A percentile compares a stretch with the other conserved stretches of the same genome.
phyloP scores from a whole-genome alignment of 2,797 vertebrate species.

The Smutsia temminckii region DNA sequence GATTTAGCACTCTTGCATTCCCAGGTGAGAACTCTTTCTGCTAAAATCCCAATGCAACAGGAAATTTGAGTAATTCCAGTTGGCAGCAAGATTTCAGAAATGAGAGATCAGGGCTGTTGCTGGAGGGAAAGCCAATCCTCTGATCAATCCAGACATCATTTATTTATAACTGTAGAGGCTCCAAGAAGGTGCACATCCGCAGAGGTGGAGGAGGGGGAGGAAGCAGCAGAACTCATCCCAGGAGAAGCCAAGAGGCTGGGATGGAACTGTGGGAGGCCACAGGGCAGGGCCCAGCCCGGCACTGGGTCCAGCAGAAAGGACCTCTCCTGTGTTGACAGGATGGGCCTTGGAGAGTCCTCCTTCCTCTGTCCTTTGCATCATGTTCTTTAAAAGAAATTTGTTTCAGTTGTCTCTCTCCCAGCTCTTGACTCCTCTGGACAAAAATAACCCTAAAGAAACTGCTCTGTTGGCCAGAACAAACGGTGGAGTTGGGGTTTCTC shows the following conservation, averaged over 20 bases:
- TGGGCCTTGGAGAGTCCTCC: constrained; percentile 34
- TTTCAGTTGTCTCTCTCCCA: constrained; percentile 34
- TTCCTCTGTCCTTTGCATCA: constrained; percentile 44
- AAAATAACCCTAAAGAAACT: constrained; percentile 66
- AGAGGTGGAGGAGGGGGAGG: background rate
- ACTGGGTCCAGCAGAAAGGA: background rate
- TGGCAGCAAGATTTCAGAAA: constrained; percentile 64
- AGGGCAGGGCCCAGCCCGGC: background rate
- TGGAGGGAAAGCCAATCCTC: constrained; percentile 71
- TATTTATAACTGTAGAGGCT: constrained; percentile 73
- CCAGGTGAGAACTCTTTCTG: background rate
- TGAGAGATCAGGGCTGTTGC: constrained; percentile 71
- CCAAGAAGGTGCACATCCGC: constrained; percentile 44
- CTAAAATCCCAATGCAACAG: background rate
- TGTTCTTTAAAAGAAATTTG: constrained; percentile 53
- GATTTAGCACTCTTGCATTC: background rate
- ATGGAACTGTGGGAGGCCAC: background rate
- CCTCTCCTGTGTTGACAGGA: constrained; percentile 59
- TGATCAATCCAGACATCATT: constrained; percentile 80
- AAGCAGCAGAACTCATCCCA: background rate
- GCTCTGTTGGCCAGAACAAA: constrained; percentile 55
- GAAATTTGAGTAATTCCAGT: constrained; percentile 36
- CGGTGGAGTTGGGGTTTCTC: constrained; percentile 62
- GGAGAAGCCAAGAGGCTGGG: background rate
- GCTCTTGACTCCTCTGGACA: constrained; percentile 56